Conservation (phyloP, 1,140 invertebrate species). For the Pogonognathellus flavescens region DNA sequence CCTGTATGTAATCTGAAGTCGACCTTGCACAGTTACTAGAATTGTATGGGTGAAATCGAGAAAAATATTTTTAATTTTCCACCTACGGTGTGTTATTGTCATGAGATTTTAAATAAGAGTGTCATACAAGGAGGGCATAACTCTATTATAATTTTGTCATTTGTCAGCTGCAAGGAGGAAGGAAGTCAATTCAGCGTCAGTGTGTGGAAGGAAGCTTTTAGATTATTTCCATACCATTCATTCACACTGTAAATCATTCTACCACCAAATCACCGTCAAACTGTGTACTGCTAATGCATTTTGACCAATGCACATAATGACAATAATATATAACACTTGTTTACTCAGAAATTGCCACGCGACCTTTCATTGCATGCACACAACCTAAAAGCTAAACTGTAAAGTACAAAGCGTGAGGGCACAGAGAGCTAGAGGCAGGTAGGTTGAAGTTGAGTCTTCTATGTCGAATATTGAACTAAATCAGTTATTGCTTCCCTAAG, state of each 20-base stretch:
- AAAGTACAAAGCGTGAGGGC: neutral
- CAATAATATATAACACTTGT: slow-evolving; percentile 12
- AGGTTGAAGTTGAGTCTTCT: neutral
- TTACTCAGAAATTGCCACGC: slow-evolving; percentile 31
- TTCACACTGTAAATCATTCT: neutral
- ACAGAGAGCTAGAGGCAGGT: neutral
- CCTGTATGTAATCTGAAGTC: neutral
- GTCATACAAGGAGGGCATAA: neutral
- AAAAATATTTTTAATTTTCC: neutral
- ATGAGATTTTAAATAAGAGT: neutral
- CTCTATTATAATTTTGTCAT: slow-evolving; percentile 21
- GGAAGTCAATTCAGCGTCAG: neutral
- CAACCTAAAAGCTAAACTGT: neutral
- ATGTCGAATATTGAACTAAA: neutral
- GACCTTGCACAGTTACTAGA: neutral
- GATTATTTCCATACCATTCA: neutral
- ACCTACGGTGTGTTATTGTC: neutral
- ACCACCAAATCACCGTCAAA: neutral
- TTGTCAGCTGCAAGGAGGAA: slow-evolving; percentile 4
- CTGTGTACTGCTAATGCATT: too few species aligned
- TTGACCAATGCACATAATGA: too few species aligned
- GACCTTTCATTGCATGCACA: slow-evolving; percentile 5
- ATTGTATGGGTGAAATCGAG: neutral
- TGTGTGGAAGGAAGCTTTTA: neutral
- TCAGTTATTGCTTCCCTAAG: neutral